Percentiles rank a stretch among this genome's conserved stretches.
These are phyloP conservation scores for Myotis lucifugus DNA, from an alignment of 2,113 vertebrate species.

Conservation along the genomic window DNA sequence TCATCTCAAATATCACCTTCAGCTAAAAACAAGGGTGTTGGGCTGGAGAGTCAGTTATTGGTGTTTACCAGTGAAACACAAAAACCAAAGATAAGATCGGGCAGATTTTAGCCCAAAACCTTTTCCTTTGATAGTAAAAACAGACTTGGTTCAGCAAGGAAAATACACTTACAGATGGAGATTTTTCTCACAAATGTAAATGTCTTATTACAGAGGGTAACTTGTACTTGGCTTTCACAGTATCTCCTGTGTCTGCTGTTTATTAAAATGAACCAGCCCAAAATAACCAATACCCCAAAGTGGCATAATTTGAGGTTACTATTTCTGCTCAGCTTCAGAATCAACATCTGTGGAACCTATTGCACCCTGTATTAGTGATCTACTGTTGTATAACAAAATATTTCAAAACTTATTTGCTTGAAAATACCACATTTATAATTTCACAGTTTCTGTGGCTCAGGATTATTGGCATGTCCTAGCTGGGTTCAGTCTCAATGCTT, in stretches of 20 bases:
- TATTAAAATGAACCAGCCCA: not conserved
- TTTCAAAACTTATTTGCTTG: not conserved
- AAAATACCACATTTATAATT: not conserved
- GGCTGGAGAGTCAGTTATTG: not conserved
- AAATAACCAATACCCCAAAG: not conserved
- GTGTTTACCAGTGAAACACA: not conserved
- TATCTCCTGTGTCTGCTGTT: not conserved
- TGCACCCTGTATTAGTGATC: not conserved
- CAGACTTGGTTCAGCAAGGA: not conserved
- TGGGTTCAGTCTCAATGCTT: not conserved
- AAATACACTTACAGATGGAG: not conserved
- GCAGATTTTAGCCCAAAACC: not conserved
- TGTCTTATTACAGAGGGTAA: not conserved
- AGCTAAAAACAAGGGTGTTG: not conserved
- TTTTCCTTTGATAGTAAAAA: not conserved
- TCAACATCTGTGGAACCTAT: not conserved
- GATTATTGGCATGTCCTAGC: not conserved
- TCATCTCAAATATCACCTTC: not conserved
- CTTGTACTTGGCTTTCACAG: not conserved
- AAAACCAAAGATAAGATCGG: not conserved
- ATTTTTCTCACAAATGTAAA: not conserved
- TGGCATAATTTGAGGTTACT: not conserved
- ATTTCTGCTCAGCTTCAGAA: not conserved
- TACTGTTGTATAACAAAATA: not conserved
- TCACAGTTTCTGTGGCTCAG: not conserved